Base-by-base conservation (phyloP, 2,797 vertebrate genomes). In the Lithobates sylvaticus region DNA sequence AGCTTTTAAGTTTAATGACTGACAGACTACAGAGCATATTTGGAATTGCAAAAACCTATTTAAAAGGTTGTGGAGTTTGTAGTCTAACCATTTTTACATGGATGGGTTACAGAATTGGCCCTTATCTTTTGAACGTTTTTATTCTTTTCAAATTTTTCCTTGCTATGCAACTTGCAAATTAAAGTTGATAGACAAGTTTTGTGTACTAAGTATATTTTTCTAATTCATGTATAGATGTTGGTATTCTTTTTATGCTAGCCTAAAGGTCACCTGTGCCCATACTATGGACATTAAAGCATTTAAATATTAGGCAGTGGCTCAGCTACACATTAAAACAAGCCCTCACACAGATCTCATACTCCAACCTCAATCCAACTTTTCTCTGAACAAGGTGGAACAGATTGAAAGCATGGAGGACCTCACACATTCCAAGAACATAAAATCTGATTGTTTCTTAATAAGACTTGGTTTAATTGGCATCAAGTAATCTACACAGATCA, bases 191-290 rank as follows among this genome's bases (percentile, higher is more conserved):
- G 26, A 26, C 10, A 15, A 5, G n/a, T 67, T 26, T 67, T 67
- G 26, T 65, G 21, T 65, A 65, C n/a, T 4, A 65, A n/a, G n/a
- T 67, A 67, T 67, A 67, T 67, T 67, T 67, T 67, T 67, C 64
- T 67, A 67, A 67, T 26, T 3, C 10, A 61, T 58, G 21, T 23
- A 7, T 61, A 23, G 21, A 23, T 61, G 5, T 61, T 54, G 50
- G 15, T 61, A 61, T 8, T 9, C 1, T 23, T 7, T 61, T 61
- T 61, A 5, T 23, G 21, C 21, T 61, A 8, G 21, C 54, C 23
- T 61, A 61, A 61, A 2, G 7, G 23, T 21, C 2, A 61, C 54
- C 5, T 61, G 21, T 61, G 54, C 54, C 21, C 7, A 61, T 61
- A 23, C 54, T 61, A 61, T 61, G 21, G 54, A 61, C 21, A 9